Percentiles rank a stretch among this genome's conserved stretches.
phyloP scores from a whole-genome alignment of 2,797 vertebrate species.

The Argentina silus region DNA sequence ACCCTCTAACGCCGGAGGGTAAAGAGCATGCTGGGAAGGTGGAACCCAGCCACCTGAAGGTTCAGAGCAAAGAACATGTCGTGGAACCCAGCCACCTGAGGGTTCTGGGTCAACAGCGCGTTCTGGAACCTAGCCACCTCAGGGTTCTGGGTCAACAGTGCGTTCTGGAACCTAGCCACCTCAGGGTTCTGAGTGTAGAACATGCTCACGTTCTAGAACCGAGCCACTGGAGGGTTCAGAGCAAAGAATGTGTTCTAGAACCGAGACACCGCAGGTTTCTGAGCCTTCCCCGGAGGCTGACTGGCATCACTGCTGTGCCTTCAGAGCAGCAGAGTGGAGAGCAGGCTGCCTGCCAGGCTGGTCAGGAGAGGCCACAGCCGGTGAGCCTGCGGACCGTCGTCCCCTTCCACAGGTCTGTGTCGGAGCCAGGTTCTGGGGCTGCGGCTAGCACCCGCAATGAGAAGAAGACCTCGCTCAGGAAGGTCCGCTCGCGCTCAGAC shows the following conservation, averaged over 20 bases:
- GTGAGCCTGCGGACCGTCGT: constrained; percentile 30
- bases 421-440: constrained; percentile 47
- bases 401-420: constrained; percentile 64
- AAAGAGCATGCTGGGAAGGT: not conserved
- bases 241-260: no score
- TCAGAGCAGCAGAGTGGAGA: not conserved
- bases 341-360: no score
- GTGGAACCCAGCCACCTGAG: not conserved
- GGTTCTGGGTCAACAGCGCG: no score
- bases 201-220: no score
- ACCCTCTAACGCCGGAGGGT: not conserved
- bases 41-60: no score
- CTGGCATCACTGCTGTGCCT: constrained; percentile 4
- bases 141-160: no score
- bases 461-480: constrained; percentile 14
- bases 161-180: not conserved
- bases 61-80: not conserved
- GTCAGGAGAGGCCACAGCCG: constrained; percentile 15
- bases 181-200: constrained; percentile 23
- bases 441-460: not conserved
- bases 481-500: constrained; percentile 31
- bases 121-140: not conserved
- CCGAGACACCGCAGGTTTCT: no score
- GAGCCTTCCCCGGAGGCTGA: constrained; percentile 36
- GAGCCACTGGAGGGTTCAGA: no score